Conservation (phyloP, 1,140 invertebrate genomes). For the Drosophila watanabei region DNA sequence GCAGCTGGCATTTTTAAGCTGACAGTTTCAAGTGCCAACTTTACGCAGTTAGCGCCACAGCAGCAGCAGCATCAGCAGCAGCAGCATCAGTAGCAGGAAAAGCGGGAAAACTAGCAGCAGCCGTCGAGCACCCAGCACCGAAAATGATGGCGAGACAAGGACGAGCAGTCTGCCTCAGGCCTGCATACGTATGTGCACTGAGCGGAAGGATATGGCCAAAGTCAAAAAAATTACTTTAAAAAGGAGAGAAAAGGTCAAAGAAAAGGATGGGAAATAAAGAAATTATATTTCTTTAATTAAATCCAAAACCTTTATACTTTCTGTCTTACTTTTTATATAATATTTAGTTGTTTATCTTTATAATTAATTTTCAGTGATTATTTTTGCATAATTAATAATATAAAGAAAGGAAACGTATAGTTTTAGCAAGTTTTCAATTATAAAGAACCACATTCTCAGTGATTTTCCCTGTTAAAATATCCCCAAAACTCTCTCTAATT, state of each 20-base stretch:
- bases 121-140: slow-evolving; percentile 57
- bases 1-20: slow-evolving; percentile 82
- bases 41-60: slow-evolving; percentile 80
- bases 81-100: slow-evolving; percentile 26
- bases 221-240: neutral
- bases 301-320: too few relatives aligned
- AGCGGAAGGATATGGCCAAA: slow-evolving; percentile 3
- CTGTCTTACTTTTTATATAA: too few relatives aligned
- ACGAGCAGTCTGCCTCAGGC: slow-evolving; percentile 33
- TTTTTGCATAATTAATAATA: too few relatives aligned
- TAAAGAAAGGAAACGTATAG: too few relatives aligned
- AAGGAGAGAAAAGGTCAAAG: too few relatives aligned
- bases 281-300: neutral
- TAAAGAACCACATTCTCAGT: neutral
- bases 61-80: slow-evolving; percentile 44
- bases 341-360: too few relatives aligned
- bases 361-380: too few relatives aligned
- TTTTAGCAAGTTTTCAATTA: neutral
- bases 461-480: neutral
- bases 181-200: slow-evolving; percentile 37
- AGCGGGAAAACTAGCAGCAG: slow-evolving; percentile 34
- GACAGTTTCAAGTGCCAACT: slow-evolving; percentile 83
- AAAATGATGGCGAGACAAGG: slow-evolving; percentile 79
- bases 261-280: too few relatives aligned
- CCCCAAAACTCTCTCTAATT: neutral